phyloP scores from a whole-genome alignment of 2,888 invertebrate species.

The Drosophila seclusa region DNA sequence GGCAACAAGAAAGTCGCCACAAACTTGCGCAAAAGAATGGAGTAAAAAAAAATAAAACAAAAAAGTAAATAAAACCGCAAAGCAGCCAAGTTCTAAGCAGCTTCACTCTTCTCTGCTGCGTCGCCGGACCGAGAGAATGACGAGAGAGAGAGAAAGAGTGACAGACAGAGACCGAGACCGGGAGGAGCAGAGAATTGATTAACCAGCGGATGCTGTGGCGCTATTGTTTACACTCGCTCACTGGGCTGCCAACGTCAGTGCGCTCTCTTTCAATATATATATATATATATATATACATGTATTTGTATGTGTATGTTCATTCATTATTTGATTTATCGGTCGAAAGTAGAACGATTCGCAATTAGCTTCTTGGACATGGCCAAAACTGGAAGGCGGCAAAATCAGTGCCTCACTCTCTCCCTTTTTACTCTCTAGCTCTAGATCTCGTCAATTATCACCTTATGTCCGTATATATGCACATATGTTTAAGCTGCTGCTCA shows the following conservation, averaged over 20 bases:
- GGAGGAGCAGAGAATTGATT: not conserved
- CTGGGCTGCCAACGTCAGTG: conserved; percentile 15
- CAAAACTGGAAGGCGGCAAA: conserved; percentile 25
- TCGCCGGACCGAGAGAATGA: not conserved
- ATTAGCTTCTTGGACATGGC: conserved; percentile 42
- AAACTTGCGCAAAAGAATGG: conserved; percentile 9
- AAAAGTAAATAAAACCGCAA: conserved; percentile 21
- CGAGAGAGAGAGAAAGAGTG: not conserved
- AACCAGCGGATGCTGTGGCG: conserved; percentile 42
- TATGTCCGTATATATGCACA: not conserved
- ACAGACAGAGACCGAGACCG: not conserved
- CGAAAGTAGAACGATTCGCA: conserved; percentile 60
- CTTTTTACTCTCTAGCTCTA: too few species aligned
- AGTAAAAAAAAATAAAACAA: not conserved
- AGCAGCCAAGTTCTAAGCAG: conserved; percentile 45
- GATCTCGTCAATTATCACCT: not conserved
- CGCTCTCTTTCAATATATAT: conserved; percentile 2
- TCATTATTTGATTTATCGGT: conserved; percentile 70
- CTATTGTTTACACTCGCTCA: conserved; percentile 48
- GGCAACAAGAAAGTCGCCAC: conserved; percentile 35
- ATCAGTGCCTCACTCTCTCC: conserved; percentile 14
- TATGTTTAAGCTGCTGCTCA: conserved; percentile 40
- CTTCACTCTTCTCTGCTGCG: conserved; percentile 24
- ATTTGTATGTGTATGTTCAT: conserved; percentile 48
- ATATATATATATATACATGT: not conserved